These are phyloP conservation scores for Tetrax tetrax DNA, from an alignment of 2,113 vertebrate species.

Conservation along the genomic window DNA sequence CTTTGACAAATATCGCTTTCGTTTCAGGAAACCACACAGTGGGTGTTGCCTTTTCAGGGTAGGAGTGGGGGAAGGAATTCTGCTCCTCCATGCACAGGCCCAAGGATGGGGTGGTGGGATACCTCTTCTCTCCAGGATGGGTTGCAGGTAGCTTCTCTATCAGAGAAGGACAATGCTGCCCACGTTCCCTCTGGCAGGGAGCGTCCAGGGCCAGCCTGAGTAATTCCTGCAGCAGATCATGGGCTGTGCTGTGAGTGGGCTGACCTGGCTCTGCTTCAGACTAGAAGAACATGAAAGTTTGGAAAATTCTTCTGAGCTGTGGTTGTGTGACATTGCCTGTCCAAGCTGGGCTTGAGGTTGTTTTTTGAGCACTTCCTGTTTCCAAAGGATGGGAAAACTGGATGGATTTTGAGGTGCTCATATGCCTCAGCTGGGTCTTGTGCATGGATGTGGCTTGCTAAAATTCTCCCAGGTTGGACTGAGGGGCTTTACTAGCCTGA, in stretches of 20 bases:
- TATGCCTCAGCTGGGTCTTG: not conserved
- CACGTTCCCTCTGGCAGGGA: not conserved
- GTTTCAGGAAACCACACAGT: slow-evolving; percentile 59
- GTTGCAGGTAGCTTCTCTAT: not conserved
- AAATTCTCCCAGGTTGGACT: not conserved
- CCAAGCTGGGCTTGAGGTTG: not conserved
- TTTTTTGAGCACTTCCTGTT: not conserved
- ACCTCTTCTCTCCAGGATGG: not conserved
- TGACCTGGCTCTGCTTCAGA: not conserved
- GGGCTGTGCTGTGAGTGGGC: not conserved
- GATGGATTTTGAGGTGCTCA: not conserved
- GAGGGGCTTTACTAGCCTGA: not conserved
- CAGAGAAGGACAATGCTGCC: not conserved
- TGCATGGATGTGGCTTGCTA: not conserved
- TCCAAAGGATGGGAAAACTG: accelerated
- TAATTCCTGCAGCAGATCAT: not conserved
- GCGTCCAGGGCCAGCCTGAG: not conserved
- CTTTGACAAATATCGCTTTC: not conserved
- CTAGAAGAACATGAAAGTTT: not conserved
- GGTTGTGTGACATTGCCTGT: not conserved
- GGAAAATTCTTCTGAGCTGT: not conserved
- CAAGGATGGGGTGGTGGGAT: not conserved
- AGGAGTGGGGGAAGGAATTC: not conserved
- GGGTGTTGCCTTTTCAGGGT: slow-evolving; percentile 14
- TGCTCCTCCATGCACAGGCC: not conserved